Percentiles rank a stretch among this genome's conserved stretches.
These are phyloP conservation scores for Ammodytes dubius DNA, from an alignment of 2,113 vertebrate species.

Conservation along the genomic window DNA sequence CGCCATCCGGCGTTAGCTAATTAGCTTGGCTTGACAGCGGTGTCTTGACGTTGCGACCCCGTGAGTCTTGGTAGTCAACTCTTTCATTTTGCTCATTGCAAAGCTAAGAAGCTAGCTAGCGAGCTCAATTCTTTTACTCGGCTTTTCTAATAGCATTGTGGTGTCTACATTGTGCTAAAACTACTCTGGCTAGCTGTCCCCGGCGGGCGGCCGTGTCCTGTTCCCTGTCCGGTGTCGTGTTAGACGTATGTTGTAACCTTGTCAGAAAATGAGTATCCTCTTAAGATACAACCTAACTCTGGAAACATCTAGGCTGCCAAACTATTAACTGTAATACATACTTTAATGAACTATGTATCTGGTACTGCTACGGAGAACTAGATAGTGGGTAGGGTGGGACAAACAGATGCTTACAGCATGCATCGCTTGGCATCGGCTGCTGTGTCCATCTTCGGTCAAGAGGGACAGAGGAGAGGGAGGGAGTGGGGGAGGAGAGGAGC, in stretches of 20 bases:
- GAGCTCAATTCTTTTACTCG: background rate
- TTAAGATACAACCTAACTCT: background rate
- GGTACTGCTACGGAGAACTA: background rate
- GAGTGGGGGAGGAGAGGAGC: too few species aligned
- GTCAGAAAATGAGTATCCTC: background rate
- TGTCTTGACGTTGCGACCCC: slow-evolving; percentile 2
- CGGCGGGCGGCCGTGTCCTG: slow-evolving; percentile 40
- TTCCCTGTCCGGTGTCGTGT: slow-evolving; percentile 34
- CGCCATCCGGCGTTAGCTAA: slow-evolving; percentile 47
- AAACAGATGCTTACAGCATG: slow-evolving; percentile 37
- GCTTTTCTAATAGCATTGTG: background rate
- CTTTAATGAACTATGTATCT: background rate
- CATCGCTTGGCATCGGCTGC: slow-evolving; percentile 40
- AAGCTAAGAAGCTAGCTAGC: background rate
- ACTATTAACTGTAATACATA: too few species aligned
- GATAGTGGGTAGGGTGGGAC: background rate
- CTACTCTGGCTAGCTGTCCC: slow-evolving; percentile 53
- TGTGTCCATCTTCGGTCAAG: slow-evolving; percentile 72
- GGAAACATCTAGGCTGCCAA: fast-evolving
- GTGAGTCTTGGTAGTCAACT: background rate
- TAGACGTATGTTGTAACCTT: background rate
- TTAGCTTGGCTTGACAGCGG: slow-evolving; percentile 59
- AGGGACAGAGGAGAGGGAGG: slow-evolving; percentile 6
- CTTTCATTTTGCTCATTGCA: background rate
- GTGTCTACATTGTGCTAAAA: slow-evolving; percentile 33